Evolutionary conservation across 2,113 vertebrate genomes (phyloP).

Genomic region (Dipodomys ordii): DNA sequence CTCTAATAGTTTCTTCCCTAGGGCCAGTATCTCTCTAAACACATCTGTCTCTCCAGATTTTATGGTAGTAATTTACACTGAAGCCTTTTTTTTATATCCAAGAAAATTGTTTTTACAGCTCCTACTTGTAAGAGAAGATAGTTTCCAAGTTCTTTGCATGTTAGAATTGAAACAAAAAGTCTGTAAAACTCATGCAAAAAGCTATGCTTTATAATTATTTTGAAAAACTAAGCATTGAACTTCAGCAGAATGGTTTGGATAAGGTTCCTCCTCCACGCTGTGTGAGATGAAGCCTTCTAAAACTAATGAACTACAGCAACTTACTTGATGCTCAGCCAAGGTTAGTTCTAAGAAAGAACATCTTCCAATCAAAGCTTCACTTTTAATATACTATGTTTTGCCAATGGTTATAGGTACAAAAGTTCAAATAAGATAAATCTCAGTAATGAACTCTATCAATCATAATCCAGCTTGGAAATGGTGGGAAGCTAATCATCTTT

Average conservation of each 20-base stretch:
- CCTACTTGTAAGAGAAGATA: not conserved
- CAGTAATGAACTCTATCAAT: not conserved
- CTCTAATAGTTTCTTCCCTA: not conserved
- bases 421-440: slow-evolving; percentile 20
- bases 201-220: not conserved
- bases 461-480: not conserved
- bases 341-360: not conserved
- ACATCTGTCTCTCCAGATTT: not conserved
- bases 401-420: not conserved
- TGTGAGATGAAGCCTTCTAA: not conserved
- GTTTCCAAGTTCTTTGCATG: not conserved
- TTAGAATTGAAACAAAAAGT: not conserved
- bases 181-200: not conserved
- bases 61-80: not conserved
- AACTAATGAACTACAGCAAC: not conserved
- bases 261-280: not conserved
- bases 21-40: not conserved
- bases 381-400: not conserved
- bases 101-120: not conserved
- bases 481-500: not conserved
- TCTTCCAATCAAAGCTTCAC: not conserved
- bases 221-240: not conserved
- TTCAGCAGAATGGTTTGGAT: not conserved
- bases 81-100: not conserved
- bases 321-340: not conserved